Evolutionary conservation across 2,113 vertebrate genomes (phyloP), one percentile per base, ranked within the genome.

Genomic region (Dipodomys spectabilis): DNA sequence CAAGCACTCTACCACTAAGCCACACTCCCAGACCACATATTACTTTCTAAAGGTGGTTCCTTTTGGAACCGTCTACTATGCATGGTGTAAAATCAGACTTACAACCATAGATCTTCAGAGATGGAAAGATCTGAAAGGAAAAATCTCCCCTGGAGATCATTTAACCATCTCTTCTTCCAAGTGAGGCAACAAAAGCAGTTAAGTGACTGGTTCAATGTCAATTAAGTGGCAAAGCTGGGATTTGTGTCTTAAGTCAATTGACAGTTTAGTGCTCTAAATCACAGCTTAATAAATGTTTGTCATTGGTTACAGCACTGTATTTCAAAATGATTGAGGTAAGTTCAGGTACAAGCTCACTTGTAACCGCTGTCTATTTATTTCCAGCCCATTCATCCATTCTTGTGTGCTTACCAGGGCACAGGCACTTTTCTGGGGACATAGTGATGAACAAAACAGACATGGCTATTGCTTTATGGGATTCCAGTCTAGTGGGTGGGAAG

Each of bases 41-140:
- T 57, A 57, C 20, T 57, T 32, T 82, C 74, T 92, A 57, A 87
- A 93, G 44, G 65, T 81, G 35, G 25, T 6, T 77, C 64, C 49
- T 77, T 88, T 86, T 95, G n/a, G 60, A 84, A 45, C 75, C 65
- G 72, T 74, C 49, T 92, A 57, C 67, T 57, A 80, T 32, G 4
- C 15, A n/a, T 73, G 44, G 23, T 35, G 82, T 57, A 82, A 83
- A 53, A 74, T 1, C 30, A 92, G 13, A n/a, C 15, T 82, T 64
- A 78, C 10, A 79, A 60, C 73, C 27, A 86, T 28, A 92, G 93
- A 75, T 90, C 78, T 83, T 91, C 82, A 94, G 78, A 94, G 45
- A 62, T 13, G 5, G 32, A 91, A 82, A 49, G 49, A 49, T 12
- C 49, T 49, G 49, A 49, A 49, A 49, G 8, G 49, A 49, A 91